Conservation (phyloP, 2,113 vertebrate species). For the Cranoglanis bouderius region DNA sequence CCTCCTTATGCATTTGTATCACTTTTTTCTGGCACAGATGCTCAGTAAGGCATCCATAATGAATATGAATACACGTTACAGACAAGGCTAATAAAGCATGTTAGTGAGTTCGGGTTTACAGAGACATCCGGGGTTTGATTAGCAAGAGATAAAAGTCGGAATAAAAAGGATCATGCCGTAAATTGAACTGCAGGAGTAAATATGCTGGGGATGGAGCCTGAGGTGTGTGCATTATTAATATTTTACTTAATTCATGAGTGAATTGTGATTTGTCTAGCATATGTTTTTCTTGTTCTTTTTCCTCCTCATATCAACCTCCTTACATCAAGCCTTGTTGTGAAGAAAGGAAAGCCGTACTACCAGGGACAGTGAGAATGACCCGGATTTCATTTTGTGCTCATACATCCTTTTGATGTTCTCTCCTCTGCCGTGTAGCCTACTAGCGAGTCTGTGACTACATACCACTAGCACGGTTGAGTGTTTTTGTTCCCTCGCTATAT, state of each 20-base stretch:
- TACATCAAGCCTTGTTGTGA: background rate
- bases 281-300: background rate
- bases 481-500: background rate
- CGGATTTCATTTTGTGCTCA: background rate
- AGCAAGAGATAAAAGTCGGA: slow-evolving; percentile 28
- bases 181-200: slow-evolving; percentile 21
- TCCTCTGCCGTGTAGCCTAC: background rate
- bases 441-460: background rate
- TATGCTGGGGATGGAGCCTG: background rate
- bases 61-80: slow-evolving; percentile 33
- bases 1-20: slow-evolving; percentile 15
- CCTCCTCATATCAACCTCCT: background rate
- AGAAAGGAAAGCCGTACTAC: background rate
- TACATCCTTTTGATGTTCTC: background rate
- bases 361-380: background rate
- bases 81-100: slow-evolving; percentile 32
- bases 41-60: background rate
- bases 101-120: slow-evolving; percentile 24
- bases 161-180: slow-evolving; percentile 43
- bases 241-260: slow-evolving; percentile 12
- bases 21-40: slow-evolving; percentile 40
- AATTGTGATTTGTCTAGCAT: slow-evolving; percentile 12
- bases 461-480: no score
- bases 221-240: slow-evolving; percentile 1
- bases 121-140: slow-evolving; percentile 33